Conservation (phyloP, 2,888 invertebrate genomes). For the Synanthedon andrenaeformis region DNA sequence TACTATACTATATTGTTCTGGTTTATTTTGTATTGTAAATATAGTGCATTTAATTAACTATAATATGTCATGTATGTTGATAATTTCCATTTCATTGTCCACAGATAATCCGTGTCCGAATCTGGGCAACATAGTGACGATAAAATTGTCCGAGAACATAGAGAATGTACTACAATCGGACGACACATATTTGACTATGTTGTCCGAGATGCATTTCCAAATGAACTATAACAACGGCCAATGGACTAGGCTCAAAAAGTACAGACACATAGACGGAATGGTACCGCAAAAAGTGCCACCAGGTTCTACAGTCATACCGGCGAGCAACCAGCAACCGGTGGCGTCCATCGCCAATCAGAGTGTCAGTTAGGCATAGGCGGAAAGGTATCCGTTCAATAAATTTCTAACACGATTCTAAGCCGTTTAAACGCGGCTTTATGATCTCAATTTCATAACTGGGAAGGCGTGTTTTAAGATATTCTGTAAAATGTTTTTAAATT, state of each 20-base stretch:
- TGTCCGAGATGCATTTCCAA: conserved; percentile 96
- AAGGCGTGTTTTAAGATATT: neutral
- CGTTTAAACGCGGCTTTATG: neutral
- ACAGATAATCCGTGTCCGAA: conserved; percentile 97
- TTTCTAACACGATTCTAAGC: neutral
- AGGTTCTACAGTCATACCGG: conserved; percentile 50
- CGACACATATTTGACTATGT: conserved; percentile 81
- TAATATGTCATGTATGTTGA: too few species aligned
- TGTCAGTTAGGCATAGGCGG: conserved; percentile 30
- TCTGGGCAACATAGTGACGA: conserved; percentile 95
- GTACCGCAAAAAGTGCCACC: conserved; percentile 59
- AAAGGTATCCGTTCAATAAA: neutral
- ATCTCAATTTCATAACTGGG: neutral
- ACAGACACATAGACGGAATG: conserved; percentile 77
- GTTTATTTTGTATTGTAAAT: too few species aligned
- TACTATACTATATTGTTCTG: too few species aligned
- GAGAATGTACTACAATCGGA: conserved; percentile 90
- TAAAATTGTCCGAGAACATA: conserved; percentile 91
- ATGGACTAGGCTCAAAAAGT: conserved; percentile 93
- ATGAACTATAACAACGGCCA: conserved; percentile 99
- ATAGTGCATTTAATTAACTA: too few species aligned
- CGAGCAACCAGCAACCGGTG: conserved; percentile 51
- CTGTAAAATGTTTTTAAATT: too few species aligned
- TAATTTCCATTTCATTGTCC: conserved; percentile 4
- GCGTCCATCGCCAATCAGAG: conserved; percentile 60